Percentiles rank a stretch among this genome's conserved stretches.
Conservation (phyloP, 2,113 vertebrate species). For the Sciurus niger region DNA sequence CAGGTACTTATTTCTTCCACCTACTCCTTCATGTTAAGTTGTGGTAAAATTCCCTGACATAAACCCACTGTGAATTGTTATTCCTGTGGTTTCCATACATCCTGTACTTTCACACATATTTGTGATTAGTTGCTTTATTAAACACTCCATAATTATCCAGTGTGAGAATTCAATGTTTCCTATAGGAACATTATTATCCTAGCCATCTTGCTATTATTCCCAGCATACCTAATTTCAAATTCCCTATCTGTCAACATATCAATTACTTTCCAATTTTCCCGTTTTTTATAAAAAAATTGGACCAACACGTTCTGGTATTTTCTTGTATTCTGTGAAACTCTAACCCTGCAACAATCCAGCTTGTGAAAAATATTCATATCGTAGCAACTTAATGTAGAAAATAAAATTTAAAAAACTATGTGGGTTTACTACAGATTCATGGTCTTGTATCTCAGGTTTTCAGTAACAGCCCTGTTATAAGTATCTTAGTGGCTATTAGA, state of each 20-base stretch:
- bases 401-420: background rate
- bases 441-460: background rate
- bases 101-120: background rate
- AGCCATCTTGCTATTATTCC: background rate
- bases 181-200: background rate
- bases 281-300: background rate
- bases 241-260: background rate
- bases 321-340: background rate
- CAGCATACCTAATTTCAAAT: background rate
- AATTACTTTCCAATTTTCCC: background rate
- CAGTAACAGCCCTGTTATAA: background rate
- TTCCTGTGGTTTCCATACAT: background rate
- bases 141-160: slow-evolving; percentile 1
- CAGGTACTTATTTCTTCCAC: background rate
- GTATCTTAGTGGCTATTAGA: background rate
- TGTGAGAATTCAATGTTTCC: background rate
- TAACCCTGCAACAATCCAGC: background rate
- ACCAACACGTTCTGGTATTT: background rate
- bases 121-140: background rate
- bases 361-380: slow-evolving; percentile 18
- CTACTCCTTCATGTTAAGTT: background rate
- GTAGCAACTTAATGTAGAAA: background rate
- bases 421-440: background rate
- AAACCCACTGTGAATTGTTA: background rate
- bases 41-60: background rate